These are phyloP conservation scores for Phaenicophaeus curvirostris DNA, from an alignment of 2,797 vertebrate species.

Conservation along the genomic window DNA sequence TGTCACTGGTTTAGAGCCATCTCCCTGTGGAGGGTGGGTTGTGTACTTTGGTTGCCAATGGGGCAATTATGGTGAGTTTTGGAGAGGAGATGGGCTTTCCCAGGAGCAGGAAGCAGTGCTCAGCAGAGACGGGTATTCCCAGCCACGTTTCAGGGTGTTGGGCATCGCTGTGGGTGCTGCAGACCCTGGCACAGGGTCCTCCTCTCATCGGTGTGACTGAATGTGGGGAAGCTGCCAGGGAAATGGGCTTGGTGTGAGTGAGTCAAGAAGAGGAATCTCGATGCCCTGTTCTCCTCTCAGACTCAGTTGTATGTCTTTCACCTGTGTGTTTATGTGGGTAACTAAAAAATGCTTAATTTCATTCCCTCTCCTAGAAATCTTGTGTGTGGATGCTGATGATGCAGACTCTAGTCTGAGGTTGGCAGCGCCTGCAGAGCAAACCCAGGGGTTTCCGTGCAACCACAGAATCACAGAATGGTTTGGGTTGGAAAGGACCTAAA, in stretches of 20 bases:
- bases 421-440: neutral
- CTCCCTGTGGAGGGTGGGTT: neutral
- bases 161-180: neutral
- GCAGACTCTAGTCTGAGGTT: neutral
- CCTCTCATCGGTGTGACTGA: accelerated
- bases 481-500: too few relatives aligned
- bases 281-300: neutral
- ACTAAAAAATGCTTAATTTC: neutral
- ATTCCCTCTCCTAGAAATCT: neutral
- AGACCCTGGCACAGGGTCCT: neutral
- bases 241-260: neutral
- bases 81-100: neutral
- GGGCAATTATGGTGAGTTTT: neutral
- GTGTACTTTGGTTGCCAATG: neutral
- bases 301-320: neutral
- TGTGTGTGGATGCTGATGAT: neutral
- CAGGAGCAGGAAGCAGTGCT: accelerated
- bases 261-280: neutral
- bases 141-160: neutral
- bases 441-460: neutral
- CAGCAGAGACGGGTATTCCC: neutral
- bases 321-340: accelerated
- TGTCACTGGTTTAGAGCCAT: neutral
- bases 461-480: too few relatives aligned
- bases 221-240: neutral